Conservation (phyloP, 2,113 vertebrate species). For the Clinocottus analis region DNA sequence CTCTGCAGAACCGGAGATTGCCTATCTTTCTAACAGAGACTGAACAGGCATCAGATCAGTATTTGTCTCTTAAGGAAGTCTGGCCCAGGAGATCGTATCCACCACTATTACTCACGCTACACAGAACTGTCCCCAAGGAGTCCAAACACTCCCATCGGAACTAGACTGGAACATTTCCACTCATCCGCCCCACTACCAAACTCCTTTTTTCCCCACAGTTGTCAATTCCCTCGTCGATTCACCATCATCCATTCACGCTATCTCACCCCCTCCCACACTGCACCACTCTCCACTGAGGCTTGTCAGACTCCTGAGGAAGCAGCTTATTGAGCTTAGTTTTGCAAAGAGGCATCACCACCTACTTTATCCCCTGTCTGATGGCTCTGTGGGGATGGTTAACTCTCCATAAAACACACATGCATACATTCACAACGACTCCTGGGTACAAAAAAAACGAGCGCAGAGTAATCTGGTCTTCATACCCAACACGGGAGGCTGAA, state of each 20-base stretch:
- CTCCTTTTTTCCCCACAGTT: slow-evolving; percentile 40
- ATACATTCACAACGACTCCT: slow-evolving; percentile 7
- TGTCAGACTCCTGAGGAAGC: slow-evolving; percentile 57
- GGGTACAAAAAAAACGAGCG: slow-evolving; percentile 36
- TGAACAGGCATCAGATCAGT: too few species aligned
- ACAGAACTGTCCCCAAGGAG: slow-evolving; percentile 53
- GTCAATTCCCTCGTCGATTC: slow-evolving; percentile 29
- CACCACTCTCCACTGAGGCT: slow-evolving; percentile 26
- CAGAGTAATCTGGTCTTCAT: slow-evolving; percentile 47
- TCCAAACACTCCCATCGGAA: slow-evolving; percentile 43
- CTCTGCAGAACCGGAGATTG: too few species aligned
- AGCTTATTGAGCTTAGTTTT: slow-evolving; percentile 70
- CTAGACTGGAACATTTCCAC: slow-evolving; percentile 42
- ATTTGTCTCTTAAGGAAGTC: too few species aligned
- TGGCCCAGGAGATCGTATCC: slow-evolving; percentile 35
- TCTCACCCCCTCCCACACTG: background rate
- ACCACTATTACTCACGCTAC: slow-evolving; percentile 50
- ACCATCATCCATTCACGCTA: slow-evolving; percentile 24
- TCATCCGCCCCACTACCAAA: background rate
- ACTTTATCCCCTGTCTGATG: slow-evolving; percentile 64
- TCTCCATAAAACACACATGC: slow-evolving; percentile 3
- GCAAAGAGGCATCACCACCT: slow-evolving; percentile 54
- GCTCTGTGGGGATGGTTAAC: slow-evolving; percentile 37
- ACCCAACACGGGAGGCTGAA: slow-evolving; percentile 16
- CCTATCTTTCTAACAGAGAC: too few species aligned